Evolutionary conservation across 2,888 invertebrate genomes (phyloP).

Genomic region (Lochmaea crataegi): DNA sequence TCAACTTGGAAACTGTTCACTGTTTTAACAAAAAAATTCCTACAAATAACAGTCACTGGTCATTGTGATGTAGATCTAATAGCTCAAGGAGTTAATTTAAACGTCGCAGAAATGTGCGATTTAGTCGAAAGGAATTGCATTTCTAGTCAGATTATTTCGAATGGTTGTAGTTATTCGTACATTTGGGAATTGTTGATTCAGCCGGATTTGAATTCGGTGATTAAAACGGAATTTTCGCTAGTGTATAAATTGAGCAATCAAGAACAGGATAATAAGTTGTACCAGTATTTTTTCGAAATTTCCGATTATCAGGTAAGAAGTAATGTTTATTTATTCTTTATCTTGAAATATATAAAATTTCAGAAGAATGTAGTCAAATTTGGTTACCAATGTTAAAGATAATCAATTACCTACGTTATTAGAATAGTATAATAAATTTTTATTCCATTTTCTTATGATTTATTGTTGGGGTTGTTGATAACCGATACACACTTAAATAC

Average conservation of each 20-base stretch:
- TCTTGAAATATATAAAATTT: neutral
- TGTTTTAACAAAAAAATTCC: constrained; percentile 84
- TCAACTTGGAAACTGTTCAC: constrained; percentile 86
- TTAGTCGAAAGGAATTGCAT: constrained; percentile 54
- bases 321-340: neutral
- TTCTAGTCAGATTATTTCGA: constrained; percentile 71
- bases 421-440: no score
- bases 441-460: no score
- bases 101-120: constrained; percentile 53
- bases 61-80: constrained; percentile 60
- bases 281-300: constrained; percentile 81
- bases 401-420: no score
- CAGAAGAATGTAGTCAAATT: neutral
- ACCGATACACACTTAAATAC: no score
- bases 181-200: constrained; percentile 78
- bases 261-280: constrained; percentile 62
- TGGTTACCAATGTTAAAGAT: no score
- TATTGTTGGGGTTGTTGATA: no score
- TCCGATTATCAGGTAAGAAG: constrained; percentile 78
- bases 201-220: constrained; percentile 62
- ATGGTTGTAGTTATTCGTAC: constrained; percentile 81
- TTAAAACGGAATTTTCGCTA: constrained; percentile 74
- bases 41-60: constrained; percentile 81
- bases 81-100: constrained; percentile 54
- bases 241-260: constrained; percentile 68